A percentile compares a stretch with the other conserved stretches of the same genome.
These are phyloP conservation scores for Phragmatobia fuliginosa DNA, from an alignment of 2,888 invertebrate genomes.

Conservation along the genomic window DNA sequence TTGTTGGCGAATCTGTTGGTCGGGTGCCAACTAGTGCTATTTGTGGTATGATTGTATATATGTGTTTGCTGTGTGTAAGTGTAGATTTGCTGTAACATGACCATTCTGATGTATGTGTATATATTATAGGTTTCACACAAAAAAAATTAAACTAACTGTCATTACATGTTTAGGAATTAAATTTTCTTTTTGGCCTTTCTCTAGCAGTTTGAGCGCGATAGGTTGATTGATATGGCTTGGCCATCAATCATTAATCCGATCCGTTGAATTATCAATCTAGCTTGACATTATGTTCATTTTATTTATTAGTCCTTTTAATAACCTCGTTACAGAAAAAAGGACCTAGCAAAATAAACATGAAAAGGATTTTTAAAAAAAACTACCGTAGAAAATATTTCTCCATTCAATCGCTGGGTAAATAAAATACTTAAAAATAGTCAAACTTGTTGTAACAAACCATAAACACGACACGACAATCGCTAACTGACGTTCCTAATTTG, in stretches of 20 bases:
- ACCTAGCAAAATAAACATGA: not conserved
- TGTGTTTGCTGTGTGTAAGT: conserved; percentile 20
- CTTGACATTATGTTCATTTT: not conserved
- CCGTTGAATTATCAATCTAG: not conserved
- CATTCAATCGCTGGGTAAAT: not conserved
- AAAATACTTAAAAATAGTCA: not conserved
- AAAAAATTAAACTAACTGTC: too few species aligned
- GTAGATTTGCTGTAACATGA: not conserved
- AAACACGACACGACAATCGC: not conserved
- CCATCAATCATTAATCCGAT: not conserved
- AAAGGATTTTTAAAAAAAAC: not conserved
- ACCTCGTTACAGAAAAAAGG: too few species aligned
- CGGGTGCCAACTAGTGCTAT: conserved; percentile 46
- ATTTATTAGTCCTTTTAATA: not conserved
- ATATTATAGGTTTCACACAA: too few species aligned
- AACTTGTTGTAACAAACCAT: too few species aligned
- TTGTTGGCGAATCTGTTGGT: conserved; percentile 51
- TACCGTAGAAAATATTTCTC: not conserved
- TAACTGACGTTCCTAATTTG: conserved; percentile 50
- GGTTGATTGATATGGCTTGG: too few species aligned
- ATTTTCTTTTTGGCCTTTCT: too few species aligned
- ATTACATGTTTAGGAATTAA: too few species aligned
- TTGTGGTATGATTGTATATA: conserved; percentile 59
- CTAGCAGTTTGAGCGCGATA: too few species aligned
- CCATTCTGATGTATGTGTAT: too few species aligned